Evolutionary conservation across 2,888 invertebrate species (phyloP).

Genomic region (Noctua fimbriata): DNA sequence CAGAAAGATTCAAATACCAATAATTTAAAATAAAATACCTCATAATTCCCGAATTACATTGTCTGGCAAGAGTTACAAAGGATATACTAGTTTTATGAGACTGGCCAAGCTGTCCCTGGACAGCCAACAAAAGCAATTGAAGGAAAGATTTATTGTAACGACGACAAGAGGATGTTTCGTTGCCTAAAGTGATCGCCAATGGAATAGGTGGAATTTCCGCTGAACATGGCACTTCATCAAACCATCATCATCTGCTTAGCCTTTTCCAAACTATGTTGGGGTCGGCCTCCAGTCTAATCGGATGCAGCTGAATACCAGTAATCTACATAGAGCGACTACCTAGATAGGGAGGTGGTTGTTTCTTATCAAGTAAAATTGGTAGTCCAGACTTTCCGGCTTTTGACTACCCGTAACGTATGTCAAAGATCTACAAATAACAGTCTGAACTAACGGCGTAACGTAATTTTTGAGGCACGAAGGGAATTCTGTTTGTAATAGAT

Average conservation of each 20-base stretch:
- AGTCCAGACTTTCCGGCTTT: background rate
- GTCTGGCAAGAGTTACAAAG: background rate
- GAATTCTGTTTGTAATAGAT: background rate
- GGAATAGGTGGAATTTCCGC: background rate
- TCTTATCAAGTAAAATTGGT: background rate
- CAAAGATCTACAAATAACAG: background rate
- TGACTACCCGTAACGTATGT: background rate
- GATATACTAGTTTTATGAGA: background rate
- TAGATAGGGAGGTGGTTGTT: background rate
- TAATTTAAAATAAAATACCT: background rate
- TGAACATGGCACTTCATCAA: background rate
- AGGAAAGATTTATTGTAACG: background rate
- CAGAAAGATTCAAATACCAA: background rate
- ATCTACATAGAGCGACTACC: background rate
- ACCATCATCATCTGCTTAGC: background rate
- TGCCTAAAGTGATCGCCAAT: background rate
- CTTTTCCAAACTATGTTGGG: background rate
- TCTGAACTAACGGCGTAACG: background rate
- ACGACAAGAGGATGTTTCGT: background rate
- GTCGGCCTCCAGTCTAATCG: no score
- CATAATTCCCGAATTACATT: background rate
- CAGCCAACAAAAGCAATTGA: background rate
- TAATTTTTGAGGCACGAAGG: background rate
- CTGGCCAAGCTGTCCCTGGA: background rate
- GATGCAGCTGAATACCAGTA: background rate